Base-by-base conservation (phyloP, 2,888 invertebrate species). In the Nebria brevicollis region DNA sequence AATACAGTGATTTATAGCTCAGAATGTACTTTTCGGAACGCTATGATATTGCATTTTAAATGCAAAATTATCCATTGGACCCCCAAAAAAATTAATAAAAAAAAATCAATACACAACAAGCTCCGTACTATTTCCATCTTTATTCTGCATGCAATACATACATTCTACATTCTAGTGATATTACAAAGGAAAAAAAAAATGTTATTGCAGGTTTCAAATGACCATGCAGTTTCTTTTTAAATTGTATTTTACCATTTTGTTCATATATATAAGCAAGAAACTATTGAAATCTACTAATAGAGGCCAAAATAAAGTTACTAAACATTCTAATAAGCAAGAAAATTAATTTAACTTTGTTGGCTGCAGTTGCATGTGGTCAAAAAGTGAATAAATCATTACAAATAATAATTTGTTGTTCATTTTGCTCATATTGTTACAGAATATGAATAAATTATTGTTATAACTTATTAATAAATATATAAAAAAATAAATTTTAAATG, bases 21-120 rank as follows among this genome's bases (percentile, higher is more conserved):
- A 2, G 78, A 78, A 41, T 78, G 78, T 78, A 78, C 78, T 54
- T 66, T 73, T 66, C 72, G 54, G 65, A 78, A 68, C 73, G 74
- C 73, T 78, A 78, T 78, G 78, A 78, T 78, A 78, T 66, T 78
- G 78, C 78, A 78, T 78, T 78, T 78, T 78, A 72, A 72, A 72
- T 73, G 66, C 73, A 77, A 72, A 78, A 78, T 74, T 78, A 72
- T 72, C 76, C 72, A 72, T 77, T 70, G 73, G 78, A 66, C 74
- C 73, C 73, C 73, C 26, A 78, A 78, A 42, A 78, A 78, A 77
- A 77, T 72, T 72, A 77, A 66, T 15, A 13, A 68, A 68, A 78
- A 77, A 78, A 11, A 26, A 34, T 4, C 74, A 78, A 78, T 74
- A 15, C 43, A 66, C 73, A 74, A 78, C 78, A 72, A 26, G 54